Percentiles rank a stretch among this genome's conserved stretches.
Evolutionary conservation across 2,888 invertebrate genomes (phyloP).

Genomic region (Apodemia mormo): DNA sequence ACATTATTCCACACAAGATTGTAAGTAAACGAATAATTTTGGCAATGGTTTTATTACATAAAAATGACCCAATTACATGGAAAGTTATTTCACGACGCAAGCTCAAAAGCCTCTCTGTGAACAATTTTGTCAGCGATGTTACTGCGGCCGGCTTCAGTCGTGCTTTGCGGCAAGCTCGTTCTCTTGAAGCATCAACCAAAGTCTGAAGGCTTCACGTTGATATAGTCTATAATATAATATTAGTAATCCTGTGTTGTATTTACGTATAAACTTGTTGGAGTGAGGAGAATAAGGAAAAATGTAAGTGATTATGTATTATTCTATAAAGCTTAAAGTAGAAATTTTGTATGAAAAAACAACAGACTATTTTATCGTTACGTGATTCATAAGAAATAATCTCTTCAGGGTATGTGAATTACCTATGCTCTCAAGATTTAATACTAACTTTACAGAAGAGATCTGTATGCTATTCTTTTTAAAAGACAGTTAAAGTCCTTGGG

Average conservation of each 20-base stretch:
- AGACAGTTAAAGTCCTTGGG: too few relatives aligned
- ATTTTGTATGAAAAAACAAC: neutral
- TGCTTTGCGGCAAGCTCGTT: slow-evolving; percentile 65
- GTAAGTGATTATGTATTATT: slow-evolving; percentile 33
- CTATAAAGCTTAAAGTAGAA: neutral
- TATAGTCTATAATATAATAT: neutral
- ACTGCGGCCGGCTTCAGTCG: slow-evolving; percentile 71
- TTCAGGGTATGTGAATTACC: neutral
- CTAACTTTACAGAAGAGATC: too few relatives aligned
- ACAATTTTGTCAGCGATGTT: slow-evolving; percentile 56
- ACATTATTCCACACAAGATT: slow-evolving; percentile 25
- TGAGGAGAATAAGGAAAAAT: slow-evolving; percentile 26
- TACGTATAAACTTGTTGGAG: neutral
- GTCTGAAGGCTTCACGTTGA: slow-evolving; percentile 40
- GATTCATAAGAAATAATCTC: neutral
- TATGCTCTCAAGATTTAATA: too few relatives aligned
- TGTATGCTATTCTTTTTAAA: too few relatives aligned
- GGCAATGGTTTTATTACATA: neutral
- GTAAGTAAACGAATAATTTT: slow-evolving; percentile 16
- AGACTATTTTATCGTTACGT: neutral
- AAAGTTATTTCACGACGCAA: slow-evolving; percentile 38
- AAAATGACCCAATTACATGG: neutral
- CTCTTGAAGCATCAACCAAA: slow-evolving; percentile 51
- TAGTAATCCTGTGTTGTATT: neutral
- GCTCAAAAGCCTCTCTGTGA: slow-evolving; percentile 41